Evolutionary conservation across 2,113 vertebrate species (phyloP).

Genomic region (Mohoua ochrocephala): DNA sequence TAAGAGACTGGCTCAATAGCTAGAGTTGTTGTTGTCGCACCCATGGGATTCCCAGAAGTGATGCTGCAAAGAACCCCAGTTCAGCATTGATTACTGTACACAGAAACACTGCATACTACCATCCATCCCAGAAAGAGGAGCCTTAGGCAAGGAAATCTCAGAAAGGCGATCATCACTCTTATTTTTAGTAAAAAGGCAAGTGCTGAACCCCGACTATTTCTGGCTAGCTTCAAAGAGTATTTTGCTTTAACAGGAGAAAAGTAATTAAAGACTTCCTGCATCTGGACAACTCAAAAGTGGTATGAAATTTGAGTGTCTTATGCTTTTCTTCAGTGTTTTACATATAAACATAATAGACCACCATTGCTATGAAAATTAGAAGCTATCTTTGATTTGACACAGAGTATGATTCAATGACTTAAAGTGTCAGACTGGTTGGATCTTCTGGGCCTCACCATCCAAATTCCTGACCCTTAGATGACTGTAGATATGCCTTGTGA

Average conservation of each 20-base stretch:
- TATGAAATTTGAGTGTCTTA: neutral
- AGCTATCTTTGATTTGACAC: neutral
- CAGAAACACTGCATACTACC: neutral
- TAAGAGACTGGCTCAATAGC: neutral
- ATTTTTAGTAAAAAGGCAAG: neutral
- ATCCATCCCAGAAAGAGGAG: neutral
- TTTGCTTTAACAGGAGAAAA: neutral
- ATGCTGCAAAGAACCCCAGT: neutral
- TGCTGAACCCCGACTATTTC: neutral
- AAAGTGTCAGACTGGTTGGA: neutral
- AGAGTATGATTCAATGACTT: neutral
- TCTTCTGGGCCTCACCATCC: neutral
- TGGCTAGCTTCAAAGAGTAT: neutral
- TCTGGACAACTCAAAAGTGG: neutral
- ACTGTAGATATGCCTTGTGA: neutral
- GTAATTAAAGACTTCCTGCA: neutral
- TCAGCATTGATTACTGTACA: slow-evolving; percentile 38
- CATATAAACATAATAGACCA: neutral
- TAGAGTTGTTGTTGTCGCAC: slow-evolving; percentile 15
- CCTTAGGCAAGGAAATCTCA: neutral
- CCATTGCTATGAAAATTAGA: neutral
- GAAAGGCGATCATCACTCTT: neutral
- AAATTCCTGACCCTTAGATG: neutral
- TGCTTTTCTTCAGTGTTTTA: neutral
- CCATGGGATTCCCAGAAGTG: neutral